These are phyloP conservation scores for Cottoperca gobio DNA, from an alignment of 2,797 vertebrate species.

Conservation along the genomic window DNA sequence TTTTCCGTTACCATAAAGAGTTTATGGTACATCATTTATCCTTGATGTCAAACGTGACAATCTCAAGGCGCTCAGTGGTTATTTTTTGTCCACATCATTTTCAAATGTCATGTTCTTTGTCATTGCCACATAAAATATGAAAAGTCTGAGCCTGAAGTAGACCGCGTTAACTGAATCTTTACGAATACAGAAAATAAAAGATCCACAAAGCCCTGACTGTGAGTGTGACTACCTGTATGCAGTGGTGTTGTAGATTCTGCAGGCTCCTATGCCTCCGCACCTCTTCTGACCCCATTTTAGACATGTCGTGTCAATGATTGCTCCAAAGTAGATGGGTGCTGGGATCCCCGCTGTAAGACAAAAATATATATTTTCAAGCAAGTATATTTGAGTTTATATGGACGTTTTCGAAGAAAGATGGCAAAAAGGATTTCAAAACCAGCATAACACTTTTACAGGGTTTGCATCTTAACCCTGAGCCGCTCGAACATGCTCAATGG, in stretches of 20 bases:
- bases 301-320: slow-evolving; percentile 92
- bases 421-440: neutral
- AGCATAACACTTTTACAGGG: neutral
- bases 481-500: neutral
- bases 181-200: neutral
- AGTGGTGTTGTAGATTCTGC: slow-evolving; percentile 88
- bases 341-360: slow-evolving; percentile 81
- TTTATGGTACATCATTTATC: no score
- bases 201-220: neutral
- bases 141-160: neutral
- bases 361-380: slow-evolving; percentile 24
- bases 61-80: neutral
- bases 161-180: neutral
- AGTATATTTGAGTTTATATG: neutral
- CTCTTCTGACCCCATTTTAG: slow-evolving; percentile 89
- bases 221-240: slow-evolving; percentile 81
- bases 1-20: no score
- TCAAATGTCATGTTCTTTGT: neutral
- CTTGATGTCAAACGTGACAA: neutral
- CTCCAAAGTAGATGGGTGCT: slow-evolving; percentile 88
- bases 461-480: neutral
- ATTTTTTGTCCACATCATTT: neutral
- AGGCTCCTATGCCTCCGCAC: slow-evolving; percentile 88
- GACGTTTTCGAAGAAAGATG: neutral
- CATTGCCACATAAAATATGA: neutral